phyloP scores from a whole-genome alignment of 1,140 invertebrate genomes.

The Lepidotrigona ventralis region DNA sequence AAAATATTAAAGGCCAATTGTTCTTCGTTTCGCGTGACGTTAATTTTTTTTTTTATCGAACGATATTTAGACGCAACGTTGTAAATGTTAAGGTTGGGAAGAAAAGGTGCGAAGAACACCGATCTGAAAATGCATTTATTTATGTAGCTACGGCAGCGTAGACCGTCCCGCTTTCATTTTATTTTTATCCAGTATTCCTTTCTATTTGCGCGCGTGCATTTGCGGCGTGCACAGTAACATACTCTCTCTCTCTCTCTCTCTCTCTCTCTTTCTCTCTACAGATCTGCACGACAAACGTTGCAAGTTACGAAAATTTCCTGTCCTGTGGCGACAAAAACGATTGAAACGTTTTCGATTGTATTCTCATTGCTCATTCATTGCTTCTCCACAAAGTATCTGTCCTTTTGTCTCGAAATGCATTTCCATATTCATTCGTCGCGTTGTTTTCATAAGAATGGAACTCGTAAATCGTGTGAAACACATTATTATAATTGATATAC shows the following conservation, averaged over 20 bases:
- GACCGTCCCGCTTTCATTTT: conserved; percentile 46
- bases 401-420: background rate
- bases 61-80: background rate
- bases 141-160: conserved; percentile 10
- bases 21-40: background rate
- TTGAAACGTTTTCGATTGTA: background rate
- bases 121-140: conserved; percentile 42
- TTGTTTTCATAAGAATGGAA: background rate
- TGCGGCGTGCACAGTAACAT: background rate
- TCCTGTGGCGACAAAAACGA: background rate
- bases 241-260: background rate
- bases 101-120: background rate
- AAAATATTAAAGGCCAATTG: no score
- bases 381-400: background rate
- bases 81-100: background rate
- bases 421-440: background rate
- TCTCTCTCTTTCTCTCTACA: conserved; percentile 13
- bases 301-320: conserved; percentile 1
- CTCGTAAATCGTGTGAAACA: background rate
- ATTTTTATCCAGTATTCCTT: conserved; percentile 50
- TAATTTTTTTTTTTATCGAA: background rate
- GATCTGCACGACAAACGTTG: conserved; percentile 13
- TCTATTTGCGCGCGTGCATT: conserved; percentile 43
- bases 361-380: background rate
- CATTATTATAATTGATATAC: background rate